Base-by-base conservation (phyloP, 2,888 invertebrate genomes). In the Ophion obscuratus region DNA sequence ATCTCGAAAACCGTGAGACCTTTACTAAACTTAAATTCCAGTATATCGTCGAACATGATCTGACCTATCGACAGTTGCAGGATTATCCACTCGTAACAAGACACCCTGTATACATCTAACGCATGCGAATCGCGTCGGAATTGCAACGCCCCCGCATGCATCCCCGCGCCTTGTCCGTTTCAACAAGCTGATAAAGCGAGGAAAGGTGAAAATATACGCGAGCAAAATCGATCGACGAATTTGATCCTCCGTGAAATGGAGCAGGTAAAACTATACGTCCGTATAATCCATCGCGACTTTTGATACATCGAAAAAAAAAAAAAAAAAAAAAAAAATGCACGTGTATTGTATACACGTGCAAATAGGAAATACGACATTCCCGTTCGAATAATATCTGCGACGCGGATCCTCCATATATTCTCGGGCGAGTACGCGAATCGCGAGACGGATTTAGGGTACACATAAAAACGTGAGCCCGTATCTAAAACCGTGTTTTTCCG, bases 221-320 rank as follows among this genome's bases (percentile, higher is more conserved):
- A 80, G n/a, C 73, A 62, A 80, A 77, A 80, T 44, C 62, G 76
- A 80, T 66, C 79, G 75, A 70, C 81, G 78, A 77, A 85, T 83
- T 85, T 79, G 83, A 81, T 83, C 70, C 86, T 81, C 62, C 81
- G 81, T 83, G 61, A 87, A 82, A 84, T 86, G 77, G 76, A 87
- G 73, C 83, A 67, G 75, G 83, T 76, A 66, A 74, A 61, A 24
- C 61, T 74, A 66, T 47, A 14, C 66, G 40, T 67, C n/a, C 74
- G 77, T 85, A 78, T 81, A 87, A 83, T 83, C 83, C 78, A 44
- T 81, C 64, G 11, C 86, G 78, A 81, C 84, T 84, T 81, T 84
- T 78, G 77, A 84, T 81, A 84, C 74, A 74, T 66, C 47, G 71
- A 62, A 27, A 9, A 24, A 24, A 27, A 27, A 44, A 47, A 62